phyloP scores from a whole-genome alignment of 2,888 invertebrate species.

The Arctia plantaginis region DNA sequence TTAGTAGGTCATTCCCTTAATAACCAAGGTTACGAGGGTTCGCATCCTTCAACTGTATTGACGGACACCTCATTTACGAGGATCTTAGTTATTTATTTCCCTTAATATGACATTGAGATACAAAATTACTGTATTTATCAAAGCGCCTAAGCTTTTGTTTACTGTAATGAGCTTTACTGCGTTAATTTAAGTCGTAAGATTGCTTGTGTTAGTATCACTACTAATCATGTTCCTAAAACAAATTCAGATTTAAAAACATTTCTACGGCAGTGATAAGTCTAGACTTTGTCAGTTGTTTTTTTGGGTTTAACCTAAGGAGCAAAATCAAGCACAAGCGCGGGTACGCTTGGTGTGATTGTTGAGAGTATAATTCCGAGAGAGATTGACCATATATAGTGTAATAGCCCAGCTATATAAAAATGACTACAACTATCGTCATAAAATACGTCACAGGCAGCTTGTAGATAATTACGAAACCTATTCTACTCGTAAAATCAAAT shows the following conservation, averaged over 20 bases:
- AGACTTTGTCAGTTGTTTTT: no score
- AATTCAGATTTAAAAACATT: background rate
- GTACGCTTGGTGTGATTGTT: no score
- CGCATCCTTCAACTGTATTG: background rate
- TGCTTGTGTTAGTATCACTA: background rate
- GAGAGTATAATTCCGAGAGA: no score
- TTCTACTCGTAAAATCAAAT: no score
- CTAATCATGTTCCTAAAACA: background rate
- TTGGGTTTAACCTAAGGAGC: no score
- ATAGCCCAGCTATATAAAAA: no score
- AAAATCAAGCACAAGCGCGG: no score
- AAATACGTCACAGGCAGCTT: no score
- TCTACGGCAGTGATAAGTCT: background rate
- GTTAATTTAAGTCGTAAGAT: background rate
- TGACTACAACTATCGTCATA: no score
- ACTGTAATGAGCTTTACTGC: background rate
- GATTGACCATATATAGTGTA: no score
- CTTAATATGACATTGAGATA: constrained; percentile 1
- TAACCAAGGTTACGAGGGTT: background rate
- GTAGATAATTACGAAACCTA: background rate
- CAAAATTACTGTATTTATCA: background rate
- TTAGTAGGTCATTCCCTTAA: constrained; percentile 2
- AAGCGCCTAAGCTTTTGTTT: background rate
- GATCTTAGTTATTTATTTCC: constrained; percentile 3
- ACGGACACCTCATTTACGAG: background rate